Evolutionary conservation across 2,888 invertebrate genomes (phyloP).

Genomic region (Poecilobothrus nobilitatus): DNA sequence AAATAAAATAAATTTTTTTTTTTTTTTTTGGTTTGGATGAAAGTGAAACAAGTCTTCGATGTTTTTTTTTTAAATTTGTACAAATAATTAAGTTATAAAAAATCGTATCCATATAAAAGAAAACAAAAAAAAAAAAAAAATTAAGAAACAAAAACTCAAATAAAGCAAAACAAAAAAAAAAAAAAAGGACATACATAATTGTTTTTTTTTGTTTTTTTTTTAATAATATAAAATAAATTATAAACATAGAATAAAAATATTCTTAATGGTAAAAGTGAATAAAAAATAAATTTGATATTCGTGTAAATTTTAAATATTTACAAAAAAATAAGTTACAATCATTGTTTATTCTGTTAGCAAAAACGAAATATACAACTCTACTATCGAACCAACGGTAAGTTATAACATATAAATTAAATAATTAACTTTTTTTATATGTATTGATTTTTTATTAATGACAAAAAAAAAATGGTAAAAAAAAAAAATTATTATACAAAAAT

Average conservation of each 20-base stretch:
- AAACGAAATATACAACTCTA: background rate
- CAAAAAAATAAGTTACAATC: background rate
- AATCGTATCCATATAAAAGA: background rate
- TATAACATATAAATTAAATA: background rate
- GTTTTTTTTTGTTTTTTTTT: too few species aligned
- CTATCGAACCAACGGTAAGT: conserved; percentile 1
- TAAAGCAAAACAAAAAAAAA: conserved; percentile 15
- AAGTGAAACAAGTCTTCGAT: background rate
- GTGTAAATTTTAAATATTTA: background rate
- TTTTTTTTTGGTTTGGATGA: background rate
- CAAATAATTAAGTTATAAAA: background rate
- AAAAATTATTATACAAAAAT: too few species aligned
- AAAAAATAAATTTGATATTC: background rate
- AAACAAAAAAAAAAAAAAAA: background rate
- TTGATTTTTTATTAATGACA: too few species aligned
- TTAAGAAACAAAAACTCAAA: background rate
- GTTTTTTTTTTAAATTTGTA: background rate
- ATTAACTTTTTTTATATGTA: background rate
- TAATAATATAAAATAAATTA: background rate
- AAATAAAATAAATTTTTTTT: background rate
- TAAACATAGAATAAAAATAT: background rate
- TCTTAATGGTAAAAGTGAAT: background rate
- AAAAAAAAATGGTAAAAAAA: too few species aligned
- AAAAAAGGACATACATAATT: too few species aligned
- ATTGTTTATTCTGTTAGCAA: conserved; percentile 1